Evolutionary conservation across 2,888 invertebrate genomes (phyloP), one percentile per base, ranked within the genome.

Genomic region (Anarsia innoxiella): DNA sequence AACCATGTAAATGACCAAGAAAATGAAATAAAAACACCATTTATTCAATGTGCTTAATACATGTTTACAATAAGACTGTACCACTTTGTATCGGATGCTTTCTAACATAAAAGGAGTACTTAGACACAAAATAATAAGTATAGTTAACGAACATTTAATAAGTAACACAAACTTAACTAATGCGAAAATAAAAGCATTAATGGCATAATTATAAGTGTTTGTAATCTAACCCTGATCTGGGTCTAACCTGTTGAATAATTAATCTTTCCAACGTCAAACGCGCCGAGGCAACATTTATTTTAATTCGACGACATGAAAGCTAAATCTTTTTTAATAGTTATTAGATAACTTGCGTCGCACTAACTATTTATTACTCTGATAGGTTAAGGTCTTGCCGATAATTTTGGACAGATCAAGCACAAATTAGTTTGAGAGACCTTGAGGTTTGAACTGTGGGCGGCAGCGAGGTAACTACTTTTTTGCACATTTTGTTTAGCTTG

Each of bases 371-470:
- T 33, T 33, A 33, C 33, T 33, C 8, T 29, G 36, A 33, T 37
- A 41, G 41, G 37, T 37, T 37, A 37, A 41, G 41, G 37, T 30
- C 33, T 34, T 16, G 9, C 8, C 31, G 37, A 38, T 41, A 37
- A 35, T 31, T 41, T 33, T 37, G 15, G 40, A 31, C 31, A 31
- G 30, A 37, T 37, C 28, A 31, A 35, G 31, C 34, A 35, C 33
- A 34, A 40, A 32, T 37, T 35, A 23, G 31, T 28, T 14, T 23
- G 12, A 13, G 14, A 30, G 44, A 36, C 46, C 48, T 45, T 48
- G 46, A 43, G 40, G 25, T 9, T 15, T 19, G 10, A 33, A 40
- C 42, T 36, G 48, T 48, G 42, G 46, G 48, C 9, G 48, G 35
- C 31, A 37, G n/a, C n/a, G n/a, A 37, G 35, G 34, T 40, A 31